These are phyloP conservation scores for Osmerus eperlanus DNA, from an alignment of 2,113 vertebrate species.

Conservation along the genomic window DNA sequence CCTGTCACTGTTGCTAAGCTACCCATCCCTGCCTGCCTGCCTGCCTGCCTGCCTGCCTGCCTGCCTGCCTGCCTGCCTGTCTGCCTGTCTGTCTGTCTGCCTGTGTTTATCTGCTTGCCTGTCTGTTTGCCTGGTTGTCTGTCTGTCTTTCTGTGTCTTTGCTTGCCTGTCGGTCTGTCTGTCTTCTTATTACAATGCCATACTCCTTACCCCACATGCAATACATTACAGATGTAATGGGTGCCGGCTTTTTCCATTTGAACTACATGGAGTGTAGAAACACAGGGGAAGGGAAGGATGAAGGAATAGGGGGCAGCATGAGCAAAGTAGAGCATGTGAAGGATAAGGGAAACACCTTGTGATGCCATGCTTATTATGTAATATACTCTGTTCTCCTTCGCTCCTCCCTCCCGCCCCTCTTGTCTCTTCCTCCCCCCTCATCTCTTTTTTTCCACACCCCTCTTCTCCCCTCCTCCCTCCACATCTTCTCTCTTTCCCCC, in stretches of 20 bases:
- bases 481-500: background rate
- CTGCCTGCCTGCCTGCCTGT: conserved; percentile 2
- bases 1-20: conserved; percentile 34
- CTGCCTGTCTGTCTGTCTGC: too few relatives aligned
- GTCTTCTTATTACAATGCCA: too few relatives aligned
- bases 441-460: background rate
- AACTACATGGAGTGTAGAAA: background rate
- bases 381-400: background rate
- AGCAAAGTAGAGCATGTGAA: background rate
- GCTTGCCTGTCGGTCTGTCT: too few relatives aligned
- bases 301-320: background rate
- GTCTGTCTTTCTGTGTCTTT: background rate
- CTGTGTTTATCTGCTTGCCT: background rate
- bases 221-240: background rate
- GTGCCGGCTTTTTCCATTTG: background rate
- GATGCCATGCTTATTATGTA: background rate
- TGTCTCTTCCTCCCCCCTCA: background rate
- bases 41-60: background rate
- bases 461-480: background rate
- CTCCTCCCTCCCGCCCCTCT: background rate
- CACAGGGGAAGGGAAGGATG: background rate
- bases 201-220: too few relatives aligned
- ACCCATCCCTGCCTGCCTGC: conserved; percentile 17
- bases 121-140: background rate
- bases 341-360: conserved; percentile 5